Evolutionary conservation across 1,140 invertebrate species (phyloP), one percentile per base, ranked within the genome.

Genomic region (Coptotermes formosanus): DNA sequence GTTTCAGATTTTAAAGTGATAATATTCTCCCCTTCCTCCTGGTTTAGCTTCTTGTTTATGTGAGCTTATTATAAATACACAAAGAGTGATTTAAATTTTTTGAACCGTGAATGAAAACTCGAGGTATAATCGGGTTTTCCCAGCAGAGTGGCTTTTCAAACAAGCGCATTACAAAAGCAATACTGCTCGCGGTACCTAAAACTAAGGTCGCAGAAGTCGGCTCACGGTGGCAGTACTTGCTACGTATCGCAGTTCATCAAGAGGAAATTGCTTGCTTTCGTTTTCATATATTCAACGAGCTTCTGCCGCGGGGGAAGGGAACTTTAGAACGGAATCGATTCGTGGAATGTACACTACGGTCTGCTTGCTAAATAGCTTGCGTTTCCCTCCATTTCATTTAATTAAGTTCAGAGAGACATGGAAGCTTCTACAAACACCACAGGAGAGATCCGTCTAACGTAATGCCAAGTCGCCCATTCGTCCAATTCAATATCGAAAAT

Each of bases 351-450:
- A 30, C n/a, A 75, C 64, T 25, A 75, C 64, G 64, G 64, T 75
- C 64, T 75, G 64, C 64, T 75, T 75, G 25, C 64, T 75, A 75
- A 75, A 75, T 75, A 75, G 64, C 64, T 75, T 75, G 64, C 64
- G n/a, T 75, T 75, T 75, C n/a, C 64, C 64, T 30, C 64, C n/a
- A 75, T 75, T 75, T 75, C 64, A 75, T 75, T 75, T 75, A 75
- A 75, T 75, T 75, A 75, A 75, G 64, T 75, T 75, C n/a, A 75
- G 64, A 75, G 64, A 75, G 25, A 75, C 64, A 30, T 25, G n/a
- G n/a, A 30, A 75, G 64, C 64, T 30, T n/a, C 64, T n/a, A 14
- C 64, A 75, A 75, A 75, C 64, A 75, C 64, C 30, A 75, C 64
- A 30, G 64, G 25, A 11, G 64, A 30, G 25, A 30, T 75, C 25